Base-by-base conservation (phyloP, 2,797 vertebrate genomes). In the Phalloptychus januarius region DNA sequence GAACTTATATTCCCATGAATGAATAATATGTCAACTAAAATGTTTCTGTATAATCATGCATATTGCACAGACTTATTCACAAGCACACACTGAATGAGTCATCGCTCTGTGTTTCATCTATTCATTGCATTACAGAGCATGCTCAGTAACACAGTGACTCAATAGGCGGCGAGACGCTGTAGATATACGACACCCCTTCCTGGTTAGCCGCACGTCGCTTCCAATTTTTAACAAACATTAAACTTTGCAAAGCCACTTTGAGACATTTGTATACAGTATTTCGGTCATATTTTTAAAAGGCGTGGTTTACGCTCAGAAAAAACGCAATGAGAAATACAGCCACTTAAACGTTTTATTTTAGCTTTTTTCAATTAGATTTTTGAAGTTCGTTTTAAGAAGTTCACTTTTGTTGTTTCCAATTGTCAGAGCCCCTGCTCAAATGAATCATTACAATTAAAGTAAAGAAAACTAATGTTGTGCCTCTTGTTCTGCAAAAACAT, bases 51-150 rank as follows among this genome's bases (percentile, higher is more conserved):
- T 87, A 85, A 92, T 90, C 83, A 84, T 75, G 74, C 76, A 86
- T 75, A 92, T 90, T 81, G 85, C 76, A 36, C 77, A 90, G 88
- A 93, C 67, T 90, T 91, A 93, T 88, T 88, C 86, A 82, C 56
- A 42, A 77, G 79, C 86, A 86, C 88, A 88, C 79, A 52, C 75
- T 0, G 77, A 82, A 79, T 94, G 93, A 92, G 84, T 94, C 93
- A 92, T 89, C 82, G 72, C 78, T 80, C 72, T 76, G 50, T 71
- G 69, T 73, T 67, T n/a, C 48, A 45, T 82, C 46, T 31, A 85
- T 63, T n/a, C 54, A 85, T 87, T 85, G 56, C 78, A 89, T 90
- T 87, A 85, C 79, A 79, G 74, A 88, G 82, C 86, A 75, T 87
- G 82, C 75, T 71, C 78, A 76, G 85, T 81, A 85, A 86, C 78